Base-by-base conservation (phyloP, 2,797 vertebrate genomes). In the Falco rusticolus region DNA sequence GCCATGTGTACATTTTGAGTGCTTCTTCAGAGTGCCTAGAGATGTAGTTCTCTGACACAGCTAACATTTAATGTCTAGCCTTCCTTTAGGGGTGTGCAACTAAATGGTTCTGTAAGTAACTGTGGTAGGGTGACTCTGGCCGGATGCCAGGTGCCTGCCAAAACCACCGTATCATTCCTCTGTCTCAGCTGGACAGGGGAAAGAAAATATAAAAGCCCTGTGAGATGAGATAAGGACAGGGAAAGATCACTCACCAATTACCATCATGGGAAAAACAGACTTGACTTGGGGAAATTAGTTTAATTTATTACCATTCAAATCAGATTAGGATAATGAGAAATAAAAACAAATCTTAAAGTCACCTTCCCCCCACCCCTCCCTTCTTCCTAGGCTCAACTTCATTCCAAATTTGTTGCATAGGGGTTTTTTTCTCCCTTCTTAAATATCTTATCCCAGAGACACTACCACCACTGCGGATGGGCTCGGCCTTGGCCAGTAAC, bases 401-500 rank as follows among this genome's bases (percentile, higher is more conserved):
- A 28, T 9, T 75, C 8, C 20, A 2, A 2, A 20, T 68, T 71
- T 45, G 8, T 48, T 82, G 39, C 3, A 16, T 17, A 34, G 4
- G 5, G 12, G 4, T 2, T 54, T 68, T 80, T 31, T 15, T 5
- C 3, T 16, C 9, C 10, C 10, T 47, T 53, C 17, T 51, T 34
- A 66, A 60, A 29, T 16, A 33, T 25, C 5, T n/a, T 72, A 16
- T 43, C n/a, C 3, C 20, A 64, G 16, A 31, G 20, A 6, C 0
- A 2, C 3, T 50, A 56, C 31, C 2, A 18, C 18, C 1, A 2
- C 31, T 3, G 4, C 53, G 34, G 39, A 45, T 13, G 1, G 28
- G 8, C 9, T 72, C 2, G 2, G 4, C 33, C 19, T 34, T 31
- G 19, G 8, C 9, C 34, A 50, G 37, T 0, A 1, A 6, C 1